Base-by-base conservation (phyloP, 92 coral and sea anemone species). In the Palythoa caribaeorum region DNA sequence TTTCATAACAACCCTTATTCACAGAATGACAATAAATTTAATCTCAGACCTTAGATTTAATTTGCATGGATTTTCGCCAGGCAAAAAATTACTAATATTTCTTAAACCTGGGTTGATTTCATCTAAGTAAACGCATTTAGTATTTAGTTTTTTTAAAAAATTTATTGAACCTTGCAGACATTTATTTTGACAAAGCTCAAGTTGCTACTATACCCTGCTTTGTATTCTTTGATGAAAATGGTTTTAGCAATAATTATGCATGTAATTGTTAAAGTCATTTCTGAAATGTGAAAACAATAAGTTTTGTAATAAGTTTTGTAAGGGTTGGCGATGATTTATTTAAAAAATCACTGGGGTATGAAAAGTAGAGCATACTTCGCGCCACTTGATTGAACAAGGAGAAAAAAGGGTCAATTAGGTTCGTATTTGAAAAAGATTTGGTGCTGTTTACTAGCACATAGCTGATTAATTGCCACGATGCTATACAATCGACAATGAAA, bases 361-460 rank as follows among this genome's bases (percentile, higher is more conserved):
- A 81, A 79, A 79, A 81, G 20, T 19, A 21, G 63, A 47, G 16
- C 50, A 35, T n/a, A 2, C 62, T 65, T 47, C 38, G 62, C 21
- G 71, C n/a, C 63, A 28, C 63, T 44, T 81, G 75, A 68, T 81
- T 47, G 75, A 66, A 40, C 76, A 66, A 44, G 28, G 28, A 28
- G 28, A 63, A 63, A 8, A 63, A 63, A 17, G 70, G 36, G 1
- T 6, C 70, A 63, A 63, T 63, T 63, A 63, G 10, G 35, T 1
- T 17, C 8, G 70, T 10, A 21, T 63, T 63, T 63, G 6, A 16
- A n/a, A 9, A 8, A 63, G 7, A 63, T 16, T 63, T 63, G n/a
- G 70, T 5, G 2, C 70, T 63, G 70, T n/a, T 63, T 0, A 7
- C n/a, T n/a, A 1, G 70, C 19, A 63, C 20, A 59, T n/a, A 59